Percentiles rank a stretch among this genome's conserved stretches.
phyloP scores from a whole-genome alignment of 2,797 vertebrate genomes.

The Microctenopoma stevenorrisi region DNA sequence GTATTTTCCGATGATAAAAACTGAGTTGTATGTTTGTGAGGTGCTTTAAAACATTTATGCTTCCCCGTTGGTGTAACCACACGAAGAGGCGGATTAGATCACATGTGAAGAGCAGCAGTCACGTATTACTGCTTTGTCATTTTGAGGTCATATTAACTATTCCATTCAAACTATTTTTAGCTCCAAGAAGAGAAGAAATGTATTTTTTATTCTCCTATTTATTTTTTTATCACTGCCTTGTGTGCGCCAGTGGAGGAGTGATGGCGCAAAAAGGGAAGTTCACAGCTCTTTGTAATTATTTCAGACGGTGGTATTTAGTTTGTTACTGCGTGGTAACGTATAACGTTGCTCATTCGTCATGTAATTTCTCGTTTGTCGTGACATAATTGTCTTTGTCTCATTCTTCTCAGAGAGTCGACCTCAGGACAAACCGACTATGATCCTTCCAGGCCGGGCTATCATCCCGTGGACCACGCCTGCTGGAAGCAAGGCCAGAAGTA shows the following conservation, averaged over 20 bases:
- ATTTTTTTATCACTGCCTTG: constrained; percentile 44
- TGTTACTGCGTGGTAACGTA: too few relatives aligned
- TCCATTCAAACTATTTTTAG: constrained; percentile 52
- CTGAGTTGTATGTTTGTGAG: neutral
- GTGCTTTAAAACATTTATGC: too few relatives aligned
- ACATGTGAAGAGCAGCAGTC: constrained; percentile 17
- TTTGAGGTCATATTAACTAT: constrained; percentile 52
- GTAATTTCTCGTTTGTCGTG: neutral
- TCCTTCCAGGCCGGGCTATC: constrained; percentile 85
- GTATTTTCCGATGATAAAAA: neutral
- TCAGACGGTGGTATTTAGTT: neutral
- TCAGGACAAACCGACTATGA: constrained; percentile 79
- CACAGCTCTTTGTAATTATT: constrained; percentile 18
- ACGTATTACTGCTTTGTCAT: constrained; percentile 39
- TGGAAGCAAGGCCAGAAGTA: constrained; percentile 89
- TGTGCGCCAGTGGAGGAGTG: constrained; percentile 27
- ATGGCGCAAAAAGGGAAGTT: constrained; percentile 7
- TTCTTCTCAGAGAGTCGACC: constrained; percentile 61
- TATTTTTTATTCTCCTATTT: constrained; percentile 61
- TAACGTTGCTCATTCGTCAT: neutral
- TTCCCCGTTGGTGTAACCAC: neutral
- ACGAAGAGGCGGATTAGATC: neutral
- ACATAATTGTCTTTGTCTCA: neutral
- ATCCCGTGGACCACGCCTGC: constrained; percentile 89
- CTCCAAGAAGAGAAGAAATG: constrained; percentile 25